A percentile compares a stretch with the other conserved stretches of the same genome.
phyloP scores from a whole-genome alignment of 2,888 invertebrate genomes.

The Azorinus chamasolen region DNA sequence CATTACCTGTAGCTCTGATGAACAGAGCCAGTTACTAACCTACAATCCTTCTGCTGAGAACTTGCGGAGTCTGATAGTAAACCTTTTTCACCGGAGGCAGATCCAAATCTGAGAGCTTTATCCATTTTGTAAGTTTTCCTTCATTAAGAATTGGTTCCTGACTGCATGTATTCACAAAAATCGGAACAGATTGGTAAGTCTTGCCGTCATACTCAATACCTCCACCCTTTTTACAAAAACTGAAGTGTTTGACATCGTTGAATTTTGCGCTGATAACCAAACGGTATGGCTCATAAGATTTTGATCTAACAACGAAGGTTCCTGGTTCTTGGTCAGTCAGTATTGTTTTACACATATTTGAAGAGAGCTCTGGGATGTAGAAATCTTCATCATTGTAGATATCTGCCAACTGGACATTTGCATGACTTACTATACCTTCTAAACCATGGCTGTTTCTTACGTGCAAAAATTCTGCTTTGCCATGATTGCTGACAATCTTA shows the following conservation, averaged over 20 bases:
- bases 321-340: slow-evolving; percentile 31
- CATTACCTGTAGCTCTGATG: not conserved
- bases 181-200: slow-evolving; percentile 46
- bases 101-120: slow-evolving; percentile 45
- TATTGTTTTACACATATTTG: slow-evolving; percentile 47
- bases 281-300: slow-evolving; percentile 37
- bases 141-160: slow-evolving; percentile 33
- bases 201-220: slow-evolving; percentile 47
- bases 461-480: slow-evolving; percentile 16
- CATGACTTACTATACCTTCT: slow-evolving; percentile 33
- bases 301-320: slow-evolving; percentile 49
- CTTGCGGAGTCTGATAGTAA: slow-evolving; percentile 29
- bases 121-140: slow-evolving; percentile 47
- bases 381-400: slow-evolving; percentile 51
- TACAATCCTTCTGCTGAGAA: slow-evolving; percentile 50
- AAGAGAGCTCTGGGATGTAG: slow-evolving; percentile 50
- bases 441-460: slow-evolving; percentile 45
- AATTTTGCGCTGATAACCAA: slow-evolving; percentile 60
- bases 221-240: slow-evolving; percentile 37
- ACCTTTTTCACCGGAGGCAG: slow-evolving; percentile 28
- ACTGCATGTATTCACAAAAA: slow-evolving; percentile 53
- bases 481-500: slow-evolving; percentile 11
- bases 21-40: slow-evolving; percentile 33
- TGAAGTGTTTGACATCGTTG: slow-evolving; percentile 47
- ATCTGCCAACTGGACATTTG: slow-evolving; percentile 33